Base-by-base conservation (phyloP, 2,888 invertebrate species). In the Microctonus aethiopoides region DNA sequence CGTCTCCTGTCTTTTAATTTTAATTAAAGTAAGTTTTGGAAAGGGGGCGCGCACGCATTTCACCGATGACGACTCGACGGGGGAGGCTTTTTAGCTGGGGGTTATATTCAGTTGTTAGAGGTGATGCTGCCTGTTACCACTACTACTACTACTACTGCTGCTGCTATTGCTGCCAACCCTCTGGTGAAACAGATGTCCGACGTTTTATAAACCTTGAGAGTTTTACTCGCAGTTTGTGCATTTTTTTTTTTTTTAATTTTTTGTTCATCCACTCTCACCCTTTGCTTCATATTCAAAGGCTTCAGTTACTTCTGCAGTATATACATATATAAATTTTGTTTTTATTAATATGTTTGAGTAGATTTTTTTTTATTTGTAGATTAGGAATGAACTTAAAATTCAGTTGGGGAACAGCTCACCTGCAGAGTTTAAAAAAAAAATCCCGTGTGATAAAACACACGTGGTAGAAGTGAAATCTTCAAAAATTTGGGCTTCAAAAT, bases 1-100 rank as follows among this genome's bases (percentile, higher is more conserved):
- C 63, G n/a, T 79, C 82, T 78, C 78, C 78, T 81, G 81, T 84
- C 84, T 84, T 84, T 85, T 85, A 84, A 84, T 85, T 85, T 85
- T 84, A 85, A 85, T 85, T 84, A 84, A 85, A 84, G 79, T 79
- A 80, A 79, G 78, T 80, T 79, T 69, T 75, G 76, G 74, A 60
- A 72, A 54, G 70, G 67, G 32, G 56, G 56, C 60, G 34, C 9
- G 67, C 39, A 24, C 51, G 67, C 72, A 74, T 75, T 74, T 71
- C 24, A 60, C 63, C 66, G 67, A 72, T 73, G 68, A 71, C 71
- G 71, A 68, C 68, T 73, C 65, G 63, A 63, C 66, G 57, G 63
- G 70, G 65, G 63, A 41, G 62, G 11, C n/a, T 26, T 41, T 26
- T 26, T 16, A 39, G 41, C 13, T 22, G 32, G 32, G 54, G 52